Base-by-base conservation (phyloP, 2,888 invertebrate species). In the Rhabditoides inermis region DNA sequence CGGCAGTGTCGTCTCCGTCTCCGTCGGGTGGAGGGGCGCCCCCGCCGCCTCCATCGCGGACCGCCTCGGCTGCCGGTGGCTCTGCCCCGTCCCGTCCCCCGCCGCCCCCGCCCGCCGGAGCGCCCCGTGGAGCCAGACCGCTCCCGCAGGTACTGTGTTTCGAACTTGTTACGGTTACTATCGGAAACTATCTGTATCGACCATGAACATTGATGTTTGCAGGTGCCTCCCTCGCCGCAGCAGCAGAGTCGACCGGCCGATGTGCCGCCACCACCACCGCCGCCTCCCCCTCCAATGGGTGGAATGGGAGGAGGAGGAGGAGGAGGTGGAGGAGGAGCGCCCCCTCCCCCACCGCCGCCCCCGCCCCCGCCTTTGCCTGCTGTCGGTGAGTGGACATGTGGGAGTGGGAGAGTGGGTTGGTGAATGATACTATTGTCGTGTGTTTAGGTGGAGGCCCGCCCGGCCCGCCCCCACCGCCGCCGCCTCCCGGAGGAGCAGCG, bases 61-160 rank as follows among this genome's bases (percentile, higher is more conserved):
- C 37, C 48, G 2, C 48, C 48, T 26, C 50, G 2, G 20, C 28
- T 3, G 15, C 37, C n/a, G 20, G 10, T 6, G 7, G n/a, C 20
- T n/a, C 44, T 25, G 40, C 50, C 26, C 42, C 49, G 2, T 35
- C 42, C 15, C 44, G 35, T 26, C 42, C 50, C n/a, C 44, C 42
- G n/a, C 42, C 44, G 15, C 50, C 50, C 44, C 44, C 50, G 22
- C 42, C 50, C 32, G 32, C 32, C 32, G 32, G 32, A 32, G 15
- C 10, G 15, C 10, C 10, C 32, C 32, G 15, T 7, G 32, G 10
- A 10, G 10, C 32, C 32, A 32, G 32, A 15, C 32, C 32, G 10
- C 32, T 32, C 10, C 32, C 32, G 15, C 32, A 32, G 32, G 32
- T 32, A 32, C 10, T 15, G 10, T 32, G 7, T 15, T 32, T 32